Base-by-base conservation (phyloP, 2,888 invertebrate species). In the Tuta absoluta region DNA sequence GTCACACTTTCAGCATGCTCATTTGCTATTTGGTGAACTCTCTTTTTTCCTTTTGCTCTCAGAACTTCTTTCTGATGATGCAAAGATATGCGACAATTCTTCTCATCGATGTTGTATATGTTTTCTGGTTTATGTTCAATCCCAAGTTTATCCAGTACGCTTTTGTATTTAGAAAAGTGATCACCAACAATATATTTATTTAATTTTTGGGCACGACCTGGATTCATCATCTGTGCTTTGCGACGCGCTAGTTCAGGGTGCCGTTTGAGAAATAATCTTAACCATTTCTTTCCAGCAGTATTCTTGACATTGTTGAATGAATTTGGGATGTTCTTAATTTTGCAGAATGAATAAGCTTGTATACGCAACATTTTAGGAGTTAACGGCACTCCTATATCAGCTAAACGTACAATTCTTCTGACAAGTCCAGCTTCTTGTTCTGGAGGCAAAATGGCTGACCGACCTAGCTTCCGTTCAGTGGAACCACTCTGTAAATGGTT, bases 1-100 rank as follows among this genome's bases (percentile, higher is more conserved):
- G 71, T 72, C 0, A 75, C 71, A 51, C 68, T 75, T 69, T 74
- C 71, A 12, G 70, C 72, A 62, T 71, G 72, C 60, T 71, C 73
- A 0, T 63, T 53, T 4, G 68, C 67, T 10, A 71, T 51, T 28
- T 67, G 23, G 62, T 74, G 73, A 2, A 72, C 71, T 59, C 70
- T 69, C n/a, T 66, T 68, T 11, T 23, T 62, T 0, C 69, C 69
- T 61, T 71, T 73, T 64, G 48, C 62, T 8, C 71, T 66, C 23
- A 74, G 28, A 28, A 73, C 71, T 24, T 17, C 10, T 51, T 68
- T 68, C 56, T 71, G 72, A 3, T 67, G 56, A 53, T 73, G 70
- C 1, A 71, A 0, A 0, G 66, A 67, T 19, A 71, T 10, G 0
- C 68, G 33, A 49, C 71, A 72, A 7, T 68, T 67, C 14, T 71